Conservation (phyloP, 2,113 vertebrate species). For the Thunnus maccoyii region DNA sequence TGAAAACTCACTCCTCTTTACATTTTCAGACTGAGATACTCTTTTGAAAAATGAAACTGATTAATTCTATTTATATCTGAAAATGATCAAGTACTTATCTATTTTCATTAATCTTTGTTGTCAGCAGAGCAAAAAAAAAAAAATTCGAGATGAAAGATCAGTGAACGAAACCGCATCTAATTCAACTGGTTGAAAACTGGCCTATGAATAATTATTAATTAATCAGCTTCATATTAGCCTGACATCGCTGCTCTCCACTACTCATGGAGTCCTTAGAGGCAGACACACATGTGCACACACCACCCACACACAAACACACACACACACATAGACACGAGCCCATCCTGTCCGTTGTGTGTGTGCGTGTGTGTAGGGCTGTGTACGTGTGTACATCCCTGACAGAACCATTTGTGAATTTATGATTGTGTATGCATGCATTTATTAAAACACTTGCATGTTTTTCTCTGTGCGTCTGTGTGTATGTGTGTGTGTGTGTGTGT, state of each 20-base stretch:
- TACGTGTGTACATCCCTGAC: conserved; percentile 29
- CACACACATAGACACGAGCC: neutral
- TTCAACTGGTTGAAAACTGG: conserved; percentile 68
- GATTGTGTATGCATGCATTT: conserved; percentile 63
- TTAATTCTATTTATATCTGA: conserved; percentile 66
- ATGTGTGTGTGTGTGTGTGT: conserved; percentile 33
- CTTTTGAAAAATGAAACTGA: conserved; percentile 61
- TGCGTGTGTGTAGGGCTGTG: neutral
- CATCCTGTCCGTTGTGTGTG: neutral
- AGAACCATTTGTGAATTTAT: conserved; percentile 52
- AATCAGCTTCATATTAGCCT: conserved; percentile 74
- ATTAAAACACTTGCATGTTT: conserved; percentile 72
- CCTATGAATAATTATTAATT: conserved; percentile 74
- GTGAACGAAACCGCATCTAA: conserved; percentile 70
- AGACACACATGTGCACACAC: conserved; percentile 5
- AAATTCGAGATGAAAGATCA: conserved; percentile 54
- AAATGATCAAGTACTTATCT: conserved; percentile 70
- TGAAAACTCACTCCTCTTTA: conserved; percentile 14
- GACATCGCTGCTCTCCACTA: conserved; percentile 53
- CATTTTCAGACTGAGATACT: conserved; percentile 21
- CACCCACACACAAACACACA: conserved; percentile 6
- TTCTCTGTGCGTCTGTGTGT: conserved; percentile 7
- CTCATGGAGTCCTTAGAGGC: conserved; percentile 31
- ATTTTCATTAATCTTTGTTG: conserved; percentile 76
- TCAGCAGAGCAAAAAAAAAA: conserved; percentile 37